Evolutionary conservation across 2,113 vertebrate genomes (phyloP).

Genomic region (Dipodomys stephensi): DNA sequence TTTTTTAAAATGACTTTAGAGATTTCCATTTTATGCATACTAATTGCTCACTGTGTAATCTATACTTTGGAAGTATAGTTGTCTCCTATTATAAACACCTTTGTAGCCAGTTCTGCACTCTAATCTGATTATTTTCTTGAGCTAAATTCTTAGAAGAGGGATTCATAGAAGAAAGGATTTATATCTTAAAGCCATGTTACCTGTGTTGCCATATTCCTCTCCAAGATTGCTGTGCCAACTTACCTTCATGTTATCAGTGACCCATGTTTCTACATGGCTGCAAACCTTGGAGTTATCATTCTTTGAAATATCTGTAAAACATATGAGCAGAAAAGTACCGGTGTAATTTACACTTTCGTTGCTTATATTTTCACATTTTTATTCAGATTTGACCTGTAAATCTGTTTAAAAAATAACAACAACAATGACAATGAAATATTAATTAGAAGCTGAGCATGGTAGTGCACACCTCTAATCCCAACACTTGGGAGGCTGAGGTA

Average conservation of each 20-base stretch:
- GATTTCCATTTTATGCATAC: constrained; percentile 7
- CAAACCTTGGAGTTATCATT: not conserved
- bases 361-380: not conserved
- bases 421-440: not conserved
- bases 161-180: not conserved
- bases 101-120: not conserved
- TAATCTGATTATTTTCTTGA: constrained; percentile 39
- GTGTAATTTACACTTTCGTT: constrained; percentile 12
- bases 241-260: not conserved
- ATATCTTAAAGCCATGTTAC: not conserved
- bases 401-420: not conserved
- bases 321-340: not conserved
- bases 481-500: no score
- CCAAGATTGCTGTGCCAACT: not conserved
- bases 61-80: not conserved
- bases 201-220: not conserved
- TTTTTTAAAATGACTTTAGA: not conserved
- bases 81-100: not conserved
- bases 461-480: not conserved
- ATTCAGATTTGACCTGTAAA: not conserved
- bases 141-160: not conserved
- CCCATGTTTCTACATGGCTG: not conserved
- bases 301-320: constrained; percentile 8
- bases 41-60: not conserved
- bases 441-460: not conserved